Conservation (phyloP, 2,113 vertebrate genomes). For the Mystacornis crossleyi region DNA sequence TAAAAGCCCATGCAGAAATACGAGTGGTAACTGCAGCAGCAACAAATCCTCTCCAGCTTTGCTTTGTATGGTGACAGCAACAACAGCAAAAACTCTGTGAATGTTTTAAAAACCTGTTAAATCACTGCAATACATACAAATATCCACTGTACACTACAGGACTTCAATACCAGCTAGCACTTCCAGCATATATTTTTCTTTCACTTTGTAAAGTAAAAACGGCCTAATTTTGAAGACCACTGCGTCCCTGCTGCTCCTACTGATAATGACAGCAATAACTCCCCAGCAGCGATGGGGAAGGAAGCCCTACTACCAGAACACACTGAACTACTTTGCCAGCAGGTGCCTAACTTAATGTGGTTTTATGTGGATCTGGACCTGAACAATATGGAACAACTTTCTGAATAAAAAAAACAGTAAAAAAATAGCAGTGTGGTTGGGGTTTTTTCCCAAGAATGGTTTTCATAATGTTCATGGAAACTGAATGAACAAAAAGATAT, state of each 20-base stretch:
- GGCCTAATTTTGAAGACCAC: background rate
- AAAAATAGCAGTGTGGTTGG: background rate
- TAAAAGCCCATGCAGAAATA: background rate
- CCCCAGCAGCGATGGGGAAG: background rate
- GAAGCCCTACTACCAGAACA: background rate
- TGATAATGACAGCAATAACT: background rate
- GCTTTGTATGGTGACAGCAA: background rate
- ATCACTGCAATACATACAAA: background rate
- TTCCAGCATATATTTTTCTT: background rate
- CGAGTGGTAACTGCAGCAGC: rapidly evolving
- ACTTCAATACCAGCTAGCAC: background rate
- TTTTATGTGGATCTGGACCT: background rate
- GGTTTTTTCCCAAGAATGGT: background rate
- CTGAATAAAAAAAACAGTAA: background rate
- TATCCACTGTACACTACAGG: background rate
- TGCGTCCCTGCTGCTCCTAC: background rate
- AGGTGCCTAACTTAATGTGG: background rate
- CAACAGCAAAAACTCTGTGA: background rate
- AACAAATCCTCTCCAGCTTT: background rate
- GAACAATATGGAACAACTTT: background rate
- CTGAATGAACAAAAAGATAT: background rate
- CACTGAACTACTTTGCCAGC: background rate
- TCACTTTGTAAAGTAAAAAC: background rate
- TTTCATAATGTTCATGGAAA: conserved; percentile 2
- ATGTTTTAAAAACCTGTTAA: background rate